Evolutionary conservation across 2,888 invertebrate species (phyloP).

Genomic region (Diarsia rubi): DNA sequence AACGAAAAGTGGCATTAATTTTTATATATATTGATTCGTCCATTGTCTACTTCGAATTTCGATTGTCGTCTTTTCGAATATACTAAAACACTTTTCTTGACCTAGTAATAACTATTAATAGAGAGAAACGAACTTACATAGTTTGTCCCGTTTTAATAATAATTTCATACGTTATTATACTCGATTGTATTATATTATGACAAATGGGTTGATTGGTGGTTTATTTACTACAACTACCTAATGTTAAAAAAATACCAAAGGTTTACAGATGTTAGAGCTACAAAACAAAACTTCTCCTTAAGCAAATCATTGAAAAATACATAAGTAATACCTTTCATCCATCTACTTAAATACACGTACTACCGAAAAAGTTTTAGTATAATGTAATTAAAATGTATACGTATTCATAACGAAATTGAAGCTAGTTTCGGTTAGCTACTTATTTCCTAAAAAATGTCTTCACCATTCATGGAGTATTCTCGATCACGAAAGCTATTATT

Average conservation of each 20-base stretch:
- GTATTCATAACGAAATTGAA: neutral
- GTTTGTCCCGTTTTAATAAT: neutral
- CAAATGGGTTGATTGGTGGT: neutral
- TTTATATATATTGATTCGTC: too few relatives aligned
- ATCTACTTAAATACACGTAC: neutral
- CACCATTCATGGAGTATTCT: slow-evolving; percentile 27
- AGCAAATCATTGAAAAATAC: neutral
- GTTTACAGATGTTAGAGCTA: neutral
- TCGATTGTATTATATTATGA: neutral
- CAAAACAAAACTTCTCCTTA: neutral
- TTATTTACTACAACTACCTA: neutral
- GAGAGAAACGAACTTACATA: neutral
- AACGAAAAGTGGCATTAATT: too few relatives aligned
- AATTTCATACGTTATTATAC: neutral
- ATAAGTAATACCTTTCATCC: neutral
- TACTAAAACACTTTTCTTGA: neutral
- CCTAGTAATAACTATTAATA: neutral
- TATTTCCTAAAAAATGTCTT: slow-evolving; percentile 35
- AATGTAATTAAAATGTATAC: neutral
- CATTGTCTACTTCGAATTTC: neutral
- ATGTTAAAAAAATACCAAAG: too few relatives aligned
- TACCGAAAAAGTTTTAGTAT: neutral
- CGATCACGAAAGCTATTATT: slow-evolving; percentile 41
- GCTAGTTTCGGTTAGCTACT: neutral
- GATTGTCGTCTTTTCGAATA: neutral